phyloP scores from a whole-genome alignment of 2,888 invertebrate species.

The Drosophila vallismaia region DNA sequence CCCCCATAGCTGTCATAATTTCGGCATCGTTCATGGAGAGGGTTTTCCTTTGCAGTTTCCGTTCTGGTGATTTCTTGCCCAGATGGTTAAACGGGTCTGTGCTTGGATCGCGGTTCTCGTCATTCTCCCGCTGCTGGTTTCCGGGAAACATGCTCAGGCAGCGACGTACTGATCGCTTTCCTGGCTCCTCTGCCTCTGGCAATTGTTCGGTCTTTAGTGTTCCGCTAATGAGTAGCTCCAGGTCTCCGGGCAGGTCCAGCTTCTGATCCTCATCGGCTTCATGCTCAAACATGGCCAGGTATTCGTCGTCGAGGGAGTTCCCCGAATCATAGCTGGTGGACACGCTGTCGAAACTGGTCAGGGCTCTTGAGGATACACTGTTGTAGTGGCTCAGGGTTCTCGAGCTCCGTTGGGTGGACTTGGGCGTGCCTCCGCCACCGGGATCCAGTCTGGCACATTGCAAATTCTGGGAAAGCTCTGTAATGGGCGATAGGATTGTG shows the following conservation, averaged over 20 bases:
- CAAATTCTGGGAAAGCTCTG: slow-evolving; percentile 62
- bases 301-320: slow-evolving; percentile 87
- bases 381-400: not conserved
- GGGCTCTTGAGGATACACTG: slow-evolving; percentile 77
- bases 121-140: slow-evolving; percentile 29
- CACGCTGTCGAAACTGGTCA: slow-evolving; percentile 83
- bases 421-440: slow-evolving; percentile 50
- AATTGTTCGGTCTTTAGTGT: slow-evolving; percentile 82
- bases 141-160: slow-evolving; percentile 84
- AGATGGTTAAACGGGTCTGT: slow-evolving; percentile 43
- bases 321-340: slow-evolving; percentile 85
- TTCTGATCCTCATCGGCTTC: slow-evolving; percentile 77
- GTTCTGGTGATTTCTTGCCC: slow-evolving; percentile 49
- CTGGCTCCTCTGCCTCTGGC: not conserved
- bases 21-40: slow-evolving; percentile 90
- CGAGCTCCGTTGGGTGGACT: slow-evolving; percentile 41
- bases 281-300: slow-evolving; percentile 86
- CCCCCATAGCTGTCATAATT: slow-evolving; percentile 89
- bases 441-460: slow-evolving; percentile 22
- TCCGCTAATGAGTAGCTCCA: slow-evolving; percentile 86
- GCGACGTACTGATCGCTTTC: slow-evolving; percentile 80
- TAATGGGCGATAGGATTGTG: slow-evolving; percentile 59
- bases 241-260: slow-evolving; percentile 84
- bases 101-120: slow-evolving; percentile 43
- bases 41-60: slow-evolving; percentile 85